These are phyloP conservation scores for Raja brachyura DNA, from an alignment of 2,113 vertebrate species.

Conservation along the genomic window DNA sequence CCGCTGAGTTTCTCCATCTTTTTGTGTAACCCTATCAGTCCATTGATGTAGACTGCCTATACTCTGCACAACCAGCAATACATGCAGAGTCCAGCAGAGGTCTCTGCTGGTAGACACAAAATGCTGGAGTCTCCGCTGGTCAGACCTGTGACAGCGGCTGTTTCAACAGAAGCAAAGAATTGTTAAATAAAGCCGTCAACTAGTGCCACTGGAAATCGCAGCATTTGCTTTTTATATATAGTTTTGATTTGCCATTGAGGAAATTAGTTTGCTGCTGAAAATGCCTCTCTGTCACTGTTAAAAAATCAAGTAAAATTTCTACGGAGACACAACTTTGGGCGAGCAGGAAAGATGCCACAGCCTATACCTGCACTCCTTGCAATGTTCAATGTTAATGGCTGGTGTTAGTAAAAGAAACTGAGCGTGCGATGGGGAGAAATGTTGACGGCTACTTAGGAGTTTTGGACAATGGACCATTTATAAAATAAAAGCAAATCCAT, in stretches of 20 bases:
- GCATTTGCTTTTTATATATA: slow-evolving; percentile 15
- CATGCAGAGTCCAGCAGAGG: slow-evolving; percentile 26
- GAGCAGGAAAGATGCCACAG: neutral
- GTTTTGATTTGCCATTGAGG: neutral
- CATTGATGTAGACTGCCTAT: too few species aligned
- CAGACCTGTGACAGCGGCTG: neutral
- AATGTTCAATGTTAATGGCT: neutral
- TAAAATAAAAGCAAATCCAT: neutral
- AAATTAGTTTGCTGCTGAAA: neutral
- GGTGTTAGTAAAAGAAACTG: neutral
- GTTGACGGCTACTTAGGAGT: neutral
- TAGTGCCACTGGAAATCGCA: neutral
- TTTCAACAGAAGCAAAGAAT: neutral
- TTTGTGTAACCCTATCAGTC: too few species aligned
- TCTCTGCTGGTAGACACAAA: neutral
- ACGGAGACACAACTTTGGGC: too few species aligned
- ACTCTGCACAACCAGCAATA: neutral
- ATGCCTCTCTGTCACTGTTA: neutral
- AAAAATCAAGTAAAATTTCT: neutral
- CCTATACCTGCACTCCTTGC: neutral
- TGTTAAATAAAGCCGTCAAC: neutral
- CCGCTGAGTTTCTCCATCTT: too few species aligned
- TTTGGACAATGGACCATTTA: neutral
- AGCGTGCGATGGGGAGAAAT: neutral
- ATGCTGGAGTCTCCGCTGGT: too few species aligned